phyloP scores from a whole-genome alignment of 2,113 vertebrate species.

The Bufo bufo region DNA sequence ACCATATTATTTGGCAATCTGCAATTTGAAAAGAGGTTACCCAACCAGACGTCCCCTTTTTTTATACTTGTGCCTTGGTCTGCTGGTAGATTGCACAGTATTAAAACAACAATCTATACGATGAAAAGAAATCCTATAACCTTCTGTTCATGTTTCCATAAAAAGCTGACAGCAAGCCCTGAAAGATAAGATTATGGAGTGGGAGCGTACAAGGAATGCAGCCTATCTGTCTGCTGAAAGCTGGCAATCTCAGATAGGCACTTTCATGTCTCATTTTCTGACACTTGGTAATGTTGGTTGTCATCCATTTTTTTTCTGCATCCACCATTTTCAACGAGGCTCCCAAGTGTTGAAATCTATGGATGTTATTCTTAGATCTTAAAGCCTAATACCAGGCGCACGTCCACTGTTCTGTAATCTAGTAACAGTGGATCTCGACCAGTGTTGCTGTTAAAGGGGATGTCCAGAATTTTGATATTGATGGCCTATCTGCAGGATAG shows the following conservation, averaged over 20 bases:
- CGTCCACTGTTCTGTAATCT: no score
- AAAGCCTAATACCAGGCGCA: not conserved
- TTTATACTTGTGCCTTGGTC: no score
- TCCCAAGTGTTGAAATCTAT: not conserved
- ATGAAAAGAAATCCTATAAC: not conserved
- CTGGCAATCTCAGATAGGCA: not conserved
- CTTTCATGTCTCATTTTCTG: not conserved
- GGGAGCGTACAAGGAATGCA: not conserved
- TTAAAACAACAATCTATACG: not conserved
- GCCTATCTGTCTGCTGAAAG: not conserved
- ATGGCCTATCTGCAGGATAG: no score
- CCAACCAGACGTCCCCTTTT: no score
- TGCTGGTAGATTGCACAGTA: not conserved
- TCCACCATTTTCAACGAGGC: not conserved
- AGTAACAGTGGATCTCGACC: no score
- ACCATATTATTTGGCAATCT: no score
- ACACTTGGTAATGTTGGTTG: not conserved
- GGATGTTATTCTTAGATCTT: not conserved
- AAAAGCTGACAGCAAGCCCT: not conserved
- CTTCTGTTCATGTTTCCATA: not conserved
- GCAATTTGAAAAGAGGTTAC: no score
- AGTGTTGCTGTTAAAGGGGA: no score
- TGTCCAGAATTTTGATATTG: no score
- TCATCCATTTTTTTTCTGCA: not conserved
- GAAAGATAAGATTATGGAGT: not conserved